Base-by-base conservation (phyloP, 2,113 vertebrate genomes). In the Girardinichthys multiradiatus region DNA sequence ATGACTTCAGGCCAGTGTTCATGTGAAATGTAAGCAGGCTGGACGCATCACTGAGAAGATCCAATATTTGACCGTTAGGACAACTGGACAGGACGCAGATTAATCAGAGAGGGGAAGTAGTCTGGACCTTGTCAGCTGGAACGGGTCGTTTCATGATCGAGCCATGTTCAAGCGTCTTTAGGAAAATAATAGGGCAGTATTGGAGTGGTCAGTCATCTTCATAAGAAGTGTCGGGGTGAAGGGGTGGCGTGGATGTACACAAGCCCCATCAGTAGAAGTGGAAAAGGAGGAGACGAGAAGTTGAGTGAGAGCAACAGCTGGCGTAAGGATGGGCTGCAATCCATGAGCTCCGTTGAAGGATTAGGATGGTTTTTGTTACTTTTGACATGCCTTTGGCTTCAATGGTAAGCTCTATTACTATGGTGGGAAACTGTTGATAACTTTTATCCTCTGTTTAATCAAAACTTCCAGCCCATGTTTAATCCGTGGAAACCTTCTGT, bases 351-450 rank as follows among this genome's bases (percentile, higher is more conserved):
- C 33, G 35, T 31, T 83, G 82, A 80, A 87, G 86, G 89, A 92
- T 88, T 91, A 94, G 88, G 74, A 95, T 95, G 94, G 93, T 95
- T 87, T 94, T 93, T 89, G 81, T 86, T 81, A 76, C 81, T 62
- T 92, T 93, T 88, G 93, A 93, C 86, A 93, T 94, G 93, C 90
- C 92, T 69, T 82, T 94, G 84, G 87, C 90, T 89, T 94, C 91
- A 73, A 85, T 91, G 93, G 94, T 95, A 88, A 95, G 94, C 90
- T 80, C 48, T 81, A 73, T 71, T 68, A 27, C 62, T 24, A 26
- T 64, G 64, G 30, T 84, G 70, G 69, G 60, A 87, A 83, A 68
- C 61, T 75, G 70, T 61, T 63, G 77, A 24, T 51, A 13, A 26
- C 21, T 48, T 74, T 45, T 76, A 28, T 35, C 10, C 12, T 67